These are phyloP conservation scores for Podarcis muralis DNA, from an alignment of 2,113 vertebrate genomes.

Conservation along the genomic window DNA sequence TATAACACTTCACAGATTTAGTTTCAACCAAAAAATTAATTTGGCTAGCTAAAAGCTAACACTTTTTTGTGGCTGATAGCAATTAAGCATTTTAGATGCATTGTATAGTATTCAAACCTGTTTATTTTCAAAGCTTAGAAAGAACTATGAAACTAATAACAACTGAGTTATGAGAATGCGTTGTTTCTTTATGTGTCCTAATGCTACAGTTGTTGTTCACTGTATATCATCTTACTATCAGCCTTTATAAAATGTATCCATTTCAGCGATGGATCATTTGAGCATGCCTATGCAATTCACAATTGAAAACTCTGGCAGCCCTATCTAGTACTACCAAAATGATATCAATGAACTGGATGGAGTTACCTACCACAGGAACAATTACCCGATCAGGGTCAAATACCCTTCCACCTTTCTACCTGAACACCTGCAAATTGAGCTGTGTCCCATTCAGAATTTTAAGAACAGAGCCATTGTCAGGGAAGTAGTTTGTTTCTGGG, in stretches of 20 bases:
- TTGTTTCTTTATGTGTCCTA: constrained; percentile 57
- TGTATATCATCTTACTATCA: constrained; percentile 9
- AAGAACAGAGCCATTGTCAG: constrained; percentile 89
- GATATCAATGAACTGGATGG: constrained; percentile 76
- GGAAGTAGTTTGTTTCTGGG: constrained; percentile 84
- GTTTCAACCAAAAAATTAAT: constrained; percentile 42
- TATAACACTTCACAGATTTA: constrained; percentile 13
- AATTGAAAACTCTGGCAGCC: constrained; percentile 71
- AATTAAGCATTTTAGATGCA: constrained; percentile 17
- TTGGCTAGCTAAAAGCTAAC: constrained; percentile 1
- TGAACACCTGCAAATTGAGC: constrained; percentile 90
- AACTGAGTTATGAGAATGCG: constrained; percentile 31
- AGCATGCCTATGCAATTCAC: constrained; percentile 64
- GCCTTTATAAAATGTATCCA: constrained; percentile 55
- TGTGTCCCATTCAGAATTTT: constrained; percentile 72
- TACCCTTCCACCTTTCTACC: constrained; percentile 81
- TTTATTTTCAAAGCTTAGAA: neutral
- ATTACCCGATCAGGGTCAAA: constrained; percentile 75
- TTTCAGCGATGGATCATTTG: constrained; percentile 66
- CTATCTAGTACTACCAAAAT: constrained; percentile 68
- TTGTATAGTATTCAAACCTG: neutral
- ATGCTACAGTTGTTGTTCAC: constrained; percentile 46
- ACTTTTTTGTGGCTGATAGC: constrained; percentile 23
- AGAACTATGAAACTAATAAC: constrained; percentile 37
- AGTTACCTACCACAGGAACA: constrained; percentile 83